Conservation (phyloP, 2,888 invertebrate genomes). For the Scaptomyza tumidula region DNA sequence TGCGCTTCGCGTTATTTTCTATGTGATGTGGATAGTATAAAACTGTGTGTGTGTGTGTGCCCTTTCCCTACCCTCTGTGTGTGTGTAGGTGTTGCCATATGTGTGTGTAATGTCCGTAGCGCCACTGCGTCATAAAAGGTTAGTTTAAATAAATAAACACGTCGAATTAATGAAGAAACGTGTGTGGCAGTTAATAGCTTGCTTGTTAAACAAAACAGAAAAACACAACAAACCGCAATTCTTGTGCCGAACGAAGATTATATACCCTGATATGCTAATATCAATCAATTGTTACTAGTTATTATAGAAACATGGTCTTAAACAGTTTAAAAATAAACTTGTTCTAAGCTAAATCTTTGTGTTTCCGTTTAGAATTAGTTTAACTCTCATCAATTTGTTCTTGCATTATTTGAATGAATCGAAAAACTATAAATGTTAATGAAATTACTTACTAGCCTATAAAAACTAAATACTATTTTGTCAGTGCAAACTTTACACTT, state of each 20-base stretch:
- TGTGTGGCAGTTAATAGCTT: slow-evolving; percentile 59
- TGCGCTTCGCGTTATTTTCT: slow-evolving; percentile 23
- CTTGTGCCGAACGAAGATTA: neutral
- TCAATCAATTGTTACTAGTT: neutral
- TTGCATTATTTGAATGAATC: no score
- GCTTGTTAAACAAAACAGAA: slow-evolving; percentile 21
- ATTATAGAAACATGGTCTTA: no score
- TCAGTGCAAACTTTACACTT: neutral
- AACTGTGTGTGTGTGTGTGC: slow-evolving; percentile 10
- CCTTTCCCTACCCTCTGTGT: no score
- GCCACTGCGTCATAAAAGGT: slow-evolving; percentile 73
- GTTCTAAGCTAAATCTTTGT: no score
- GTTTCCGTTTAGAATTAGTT: no score
- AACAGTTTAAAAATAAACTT: no score
- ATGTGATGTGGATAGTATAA: slow-evolving; percentile 46
- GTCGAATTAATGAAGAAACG: slow-evolving; percentile 76
- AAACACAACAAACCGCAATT: slow-evolving; percentile 3
- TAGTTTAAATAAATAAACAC: slow-evolving; percentile 77
- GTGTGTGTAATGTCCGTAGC: slow-evolving; percentile 53
- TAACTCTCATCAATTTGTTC: no score
- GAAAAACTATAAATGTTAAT: no score
- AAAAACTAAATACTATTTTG: neutral
- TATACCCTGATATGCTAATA: neutral
- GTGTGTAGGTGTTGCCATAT: slow-evolving; percentile 30
- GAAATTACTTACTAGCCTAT: neutral